Conservation (phyloP, 2,888 invertebrate species). For the Panopea generosa region DNA sequence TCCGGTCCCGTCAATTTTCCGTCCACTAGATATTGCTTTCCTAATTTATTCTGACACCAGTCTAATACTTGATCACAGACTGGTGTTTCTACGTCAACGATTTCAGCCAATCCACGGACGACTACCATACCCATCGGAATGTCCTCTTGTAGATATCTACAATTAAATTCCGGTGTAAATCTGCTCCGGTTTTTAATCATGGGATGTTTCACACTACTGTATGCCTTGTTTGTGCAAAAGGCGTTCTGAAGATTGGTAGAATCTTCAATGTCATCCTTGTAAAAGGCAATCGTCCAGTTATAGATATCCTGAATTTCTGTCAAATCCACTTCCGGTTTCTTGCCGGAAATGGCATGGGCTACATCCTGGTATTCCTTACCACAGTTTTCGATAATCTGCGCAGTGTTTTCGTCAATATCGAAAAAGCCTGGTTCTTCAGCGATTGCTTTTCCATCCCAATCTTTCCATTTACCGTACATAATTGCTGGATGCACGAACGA, state of each 20-base stretch:
- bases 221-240: slow-evolving; percentile 71
- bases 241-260: slow-evolving; percentile 62
- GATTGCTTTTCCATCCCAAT: slow-evolving; percentile 72
- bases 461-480: slow-evolving; percentile 73
- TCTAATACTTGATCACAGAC: slow-evolving; percentile 67
- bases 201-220: slow-evolving; percentile 69
- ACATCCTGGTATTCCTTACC: slow-evolving; percentile 64
- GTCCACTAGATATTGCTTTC: slow-evolving; percentile 72
- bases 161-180: slow-evolving; percentile 62
- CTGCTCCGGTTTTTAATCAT: slow-evolving; percentile 50
- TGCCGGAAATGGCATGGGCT: slow-evolving; percentile 57
- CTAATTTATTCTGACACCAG: slow-evolving; percentile 76
- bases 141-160: slow-evolving; percentile 73
- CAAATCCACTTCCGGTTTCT: slow-evolving; percentile 61
- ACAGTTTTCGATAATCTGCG: slow-evolving; percentile 55
- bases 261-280: slow-evolving; percentile 70
- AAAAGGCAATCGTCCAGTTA: slow-evolving; percentile 71
- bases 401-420: slow-evolving; percentile 64
- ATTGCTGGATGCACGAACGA: slow-evolving; percentile 72
- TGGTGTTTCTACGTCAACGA: slow-evolving; percentile 67
- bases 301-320: slow-evolving; percentile 65
- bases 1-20: slow-evolving; percentile 74
- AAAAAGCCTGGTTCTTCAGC: slow-evolving; percentile 67
- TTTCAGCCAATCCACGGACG: slow-evolving; percentile 71
- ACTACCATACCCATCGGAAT: slow-evolving; percentile 76